Percentiles rank a stretch among this genome's conserved stretches.
Evolutionary conservation across 2,113 vertebrate genomes (phyloP).

Genomic region (Panthera tigris): DNA sequence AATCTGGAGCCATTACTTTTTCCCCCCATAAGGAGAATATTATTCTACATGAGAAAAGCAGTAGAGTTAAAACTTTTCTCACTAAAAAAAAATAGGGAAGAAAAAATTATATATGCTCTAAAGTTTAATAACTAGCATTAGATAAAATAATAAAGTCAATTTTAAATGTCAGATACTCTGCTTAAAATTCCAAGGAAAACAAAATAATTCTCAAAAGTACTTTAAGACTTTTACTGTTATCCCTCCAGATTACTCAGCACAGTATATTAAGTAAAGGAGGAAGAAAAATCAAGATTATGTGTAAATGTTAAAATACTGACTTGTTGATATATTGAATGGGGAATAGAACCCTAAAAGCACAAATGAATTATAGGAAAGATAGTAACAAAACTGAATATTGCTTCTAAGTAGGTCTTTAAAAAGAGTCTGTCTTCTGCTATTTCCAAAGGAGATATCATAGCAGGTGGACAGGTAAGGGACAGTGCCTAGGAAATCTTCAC

Average conservation of each 20-base stretch:
- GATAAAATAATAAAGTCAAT: conserved; percentile 56
- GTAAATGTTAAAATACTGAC: conserved; percentile 49
- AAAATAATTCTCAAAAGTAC: conserved; percentile 41
- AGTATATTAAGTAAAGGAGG: conserved; percentile 45
- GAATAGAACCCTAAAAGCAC: conserved; percentile 40
- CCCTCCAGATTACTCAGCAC: conserved; percentile 3
- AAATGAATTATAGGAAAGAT: conserved; percentile 44
- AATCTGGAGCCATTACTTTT: not conserved
- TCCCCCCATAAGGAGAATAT: not conserved
- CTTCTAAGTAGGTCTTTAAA: conserved; percentile 37
- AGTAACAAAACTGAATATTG: conserved; percentile 32
- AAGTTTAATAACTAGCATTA: conserved; percentile 18
- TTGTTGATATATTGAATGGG: not conserved
- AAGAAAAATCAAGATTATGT: conserved; percentile 14
- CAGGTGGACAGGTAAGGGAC: not conserved
- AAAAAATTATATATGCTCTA: not conserved
- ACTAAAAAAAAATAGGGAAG: not conserved
- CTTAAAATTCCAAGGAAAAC: conserved; percentile 59
- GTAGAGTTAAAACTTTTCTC: conserved; percentile 22
- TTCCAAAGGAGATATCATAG: not conserved
- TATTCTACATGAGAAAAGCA: not conserved
- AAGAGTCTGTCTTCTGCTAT: conserved; percentile 21
- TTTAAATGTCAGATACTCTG: conserved; percentile 53
- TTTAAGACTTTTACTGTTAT: conserved; percentile 50
- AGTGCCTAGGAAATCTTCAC: not conserved